Evolutionary conservation across 1,140 invertebrate species (phyloP), one percentile per base, ranked within the genome.

Genomic region (Andricus grossulariae): DNA sequence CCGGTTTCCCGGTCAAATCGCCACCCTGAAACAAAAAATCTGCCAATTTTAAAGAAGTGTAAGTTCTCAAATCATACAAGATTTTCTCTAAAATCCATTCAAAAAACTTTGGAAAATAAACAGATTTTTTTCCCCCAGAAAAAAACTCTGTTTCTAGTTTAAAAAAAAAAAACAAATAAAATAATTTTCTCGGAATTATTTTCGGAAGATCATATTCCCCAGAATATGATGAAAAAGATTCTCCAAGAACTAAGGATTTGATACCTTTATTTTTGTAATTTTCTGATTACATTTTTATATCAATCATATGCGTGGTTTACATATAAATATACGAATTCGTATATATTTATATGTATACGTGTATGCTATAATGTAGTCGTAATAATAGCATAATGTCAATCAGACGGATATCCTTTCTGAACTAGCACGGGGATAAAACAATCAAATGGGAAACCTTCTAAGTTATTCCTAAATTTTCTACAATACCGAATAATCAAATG

Each of bases 181-280:
- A n/a, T 3, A 32, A 3, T 2, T 32, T 45, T 39, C 39, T 39
- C 8, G 0, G 7, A 39, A 39, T 39, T 7, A 39, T 39, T 39
- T 39, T 39, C 39, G 7, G 39, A 39, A 7, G 7, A 11, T 45
- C 39, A 45, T 54, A 54, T 18, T 54, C n/a, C 16, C 2, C n/a
- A n/a, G n/a, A 55, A 55, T 18, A 16, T 21, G 11, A 51, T 51
- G 15, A 70, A 55, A 50, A 15, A 51, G 32, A 50, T 21, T 60
- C 57, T 32, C 72, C 19, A 18, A 25, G 16, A 25, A 55, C 18
- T 21, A 50, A 54, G 66, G 60, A 71, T 74, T 82, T 79, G 55
- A 82, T 71, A 79, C 74, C 57, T 82, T 84, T 84, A 82, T 84
- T 84, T 76, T 82, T 78, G 55, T 81, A 77, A 84, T 74, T 81